Base-by-base conservation (phyloP, 2,797 vertebrate species). In the Sparidentex hasta region DNA sequence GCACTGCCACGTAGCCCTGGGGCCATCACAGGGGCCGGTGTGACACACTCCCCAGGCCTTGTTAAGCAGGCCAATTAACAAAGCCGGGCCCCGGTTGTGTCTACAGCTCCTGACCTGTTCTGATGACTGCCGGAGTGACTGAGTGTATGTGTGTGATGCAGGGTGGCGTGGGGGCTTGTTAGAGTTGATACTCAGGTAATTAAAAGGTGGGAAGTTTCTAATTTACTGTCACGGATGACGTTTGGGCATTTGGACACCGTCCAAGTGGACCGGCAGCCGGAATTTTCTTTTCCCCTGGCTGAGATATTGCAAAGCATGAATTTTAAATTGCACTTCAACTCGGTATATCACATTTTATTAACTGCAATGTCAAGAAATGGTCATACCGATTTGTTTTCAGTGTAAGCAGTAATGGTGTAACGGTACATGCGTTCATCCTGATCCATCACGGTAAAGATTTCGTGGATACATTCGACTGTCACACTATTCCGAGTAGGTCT, bases 61-160 rank as follows among this genome's bases (percentile, higher is more conserved):
- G 91, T 93, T 93, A 93, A 93, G 85, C 77, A 92, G 38, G 87
- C 90, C 92, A 94, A 94, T 94, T 94, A 94, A 93, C 88, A 90
- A 88, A 87, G 84, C 76, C 62, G 4, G 78, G 83, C 65, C 80
- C 73, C 2, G 84, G 82, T 79, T 64, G 7, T 69, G 89, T 89
- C 81, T 70, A 33, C 84, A 47, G 87, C 87, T 82, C 82, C 86
- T 76, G 91, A 90, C 90, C 90, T 74, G 81, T 48, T 90, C 86
- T 90, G 80, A 87, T 81, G 86, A 79, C 68, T 71, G 89, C 57
- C 70, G 43, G 81, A 84, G 78, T 74, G 84, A 83, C 76, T 74
- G 75, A 68, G 74, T 50, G 5, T 58, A 55, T 78, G 75, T 55
- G 56, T 69, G 66, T 63, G 56, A 20, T 11, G 65, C 56, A 7